These are phyloP conservation scores for Hippopotamyrus pictus DNA, from an alignment of 2,797 vertebrate genomes.

Conservation along the genomic window DNA sequence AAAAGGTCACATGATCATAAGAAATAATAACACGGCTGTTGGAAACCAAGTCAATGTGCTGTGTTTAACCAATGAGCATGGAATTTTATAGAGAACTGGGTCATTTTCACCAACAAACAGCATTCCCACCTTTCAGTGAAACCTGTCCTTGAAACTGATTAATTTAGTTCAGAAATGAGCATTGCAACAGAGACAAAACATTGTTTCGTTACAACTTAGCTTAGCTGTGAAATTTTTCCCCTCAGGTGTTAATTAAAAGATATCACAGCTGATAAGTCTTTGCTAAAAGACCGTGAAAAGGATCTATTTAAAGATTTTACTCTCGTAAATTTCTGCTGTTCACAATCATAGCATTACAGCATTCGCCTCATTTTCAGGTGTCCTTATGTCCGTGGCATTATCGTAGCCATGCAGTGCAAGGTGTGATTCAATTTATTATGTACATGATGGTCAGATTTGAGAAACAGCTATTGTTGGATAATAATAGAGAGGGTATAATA, in stretches of 20 bases:
- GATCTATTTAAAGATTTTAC: constrained; percentile 14
- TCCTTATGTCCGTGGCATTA: background rate
- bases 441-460: background rate
- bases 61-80: background rate
- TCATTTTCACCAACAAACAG: background rate
- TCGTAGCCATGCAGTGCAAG: background rate
- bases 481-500: background rate
- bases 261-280: background rate
- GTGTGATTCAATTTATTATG: background rate
- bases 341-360: background rate
- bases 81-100: background rate
- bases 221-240: constrained; percentile 14
- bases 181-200: background rate
- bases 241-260: constrained; percentile 17
- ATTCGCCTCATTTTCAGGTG: background rate
- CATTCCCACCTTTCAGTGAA: background rate
- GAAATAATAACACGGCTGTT: background rate
- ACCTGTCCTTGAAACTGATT: background rate
- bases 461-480: background rate
- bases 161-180: background rate
- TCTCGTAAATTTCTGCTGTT: background rate
- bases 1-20: constrained; percentile 13
- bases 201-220: constrained; percentile 4
- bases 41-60: background rate
- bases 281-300: background rate